Evolutionary conservation across 1,140 invertebrate genomes (phyloP).

Genomic region (Drosophila willistoni): DNA sequence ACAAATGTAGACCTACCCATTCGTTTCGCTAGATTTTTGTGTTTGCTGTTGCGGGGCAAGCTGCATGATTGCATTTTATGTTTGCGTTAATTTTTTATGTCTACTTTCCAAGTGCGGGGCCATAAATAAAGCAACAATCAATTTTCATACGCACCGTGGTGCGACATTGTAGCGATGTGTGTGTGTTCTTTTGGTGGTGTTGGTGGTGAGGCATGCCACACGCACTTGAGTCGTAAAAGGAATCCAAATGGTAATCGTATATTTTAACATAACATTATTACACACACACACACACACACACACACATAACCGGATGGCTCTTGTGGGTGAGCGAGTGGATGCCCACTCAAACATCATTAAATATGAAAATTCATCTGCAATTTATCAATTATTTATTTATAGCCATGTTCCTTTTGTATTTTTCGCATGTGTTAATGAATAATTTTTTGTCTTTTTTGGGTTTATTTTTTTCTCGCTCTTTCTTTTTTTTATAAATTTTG

Average conservation of each 20-base stretch:
- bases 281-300: slow-evolving; percentile 35
- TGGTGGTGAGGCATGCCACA: slow-evolving; percentile 10
- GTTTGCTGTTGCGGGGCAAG: slow-evolving; percentile 31
- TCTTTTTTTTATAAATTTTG: background rate
- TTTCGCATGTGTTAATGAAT: slow-evolving; percentile 81
- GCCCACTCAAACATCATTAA: slow-evolving; percentile 78
- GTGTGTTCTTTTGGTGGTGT: background rate
- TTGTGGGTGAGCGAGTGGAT: background rate
- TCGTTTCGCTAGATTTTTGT: slow-evolving; percentile 29
- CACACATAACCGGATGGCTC: background rate
- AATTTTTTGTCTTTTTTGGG: slow-evolving; percentile 64
- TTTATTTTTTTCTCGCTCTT: slow-evolving; percentile 10
- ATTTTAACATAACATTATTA: slow-evolving; percentile 80
- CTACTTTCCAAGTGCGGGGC: slow-evolving; percentile 64
- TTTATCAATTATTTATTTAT: slow-evolving; percentile 82
- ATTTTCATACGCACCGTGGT: slow-evolving; percentile 78
- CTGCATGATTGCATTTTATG: slow-evolving; percentile 81
- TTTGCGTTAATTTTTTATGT: slow-evolving; percentile 80
- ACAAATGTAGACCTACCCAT: slow-evolving; percentile 33
- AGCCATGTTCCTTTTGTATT: slow-evolving; percentile 71
- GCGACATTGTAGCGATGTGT: slow-evolving; percentile 48
- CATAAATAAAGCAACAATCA: slow-evolving; percentile 80
- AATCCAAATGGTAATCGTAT: slow-evolving; percentile 73
- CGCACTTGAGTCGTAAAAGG: slow-evolving; percentile 66
- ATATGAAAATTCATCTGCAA: slow-evolving; percentile 82